Evolutionary conservation across 1,140 invertebrate species (phyloP).

Genomic region (Radopholus similis): DNA sequence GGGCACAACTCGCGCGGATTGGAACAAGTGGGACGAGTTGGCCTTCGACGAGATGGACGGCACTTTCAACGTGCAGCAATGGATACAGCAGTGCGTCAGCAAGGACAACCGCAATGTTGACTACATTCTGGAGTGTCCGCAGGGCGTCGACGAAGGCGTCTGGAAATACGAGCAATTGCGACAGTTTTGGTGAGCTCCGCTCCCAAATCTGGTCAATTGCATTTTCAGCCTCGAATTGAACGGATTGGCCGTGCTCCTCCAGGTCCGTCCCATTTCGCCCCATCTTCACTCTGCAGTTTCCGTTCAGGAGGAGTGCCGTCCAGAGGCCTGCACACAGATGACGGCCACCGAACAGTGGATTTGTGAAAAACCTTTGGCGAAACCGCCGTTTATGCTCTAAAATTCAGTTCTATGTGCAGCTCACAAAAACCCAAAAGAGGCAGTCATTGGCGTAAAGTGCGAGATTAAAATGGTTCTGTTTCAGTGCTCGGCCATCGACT

Average conservation of each 20-base stretch:
- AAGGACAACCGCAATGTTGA: conserved; percentile 88
- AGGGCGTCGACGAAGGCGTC: conserved; percentile 94
- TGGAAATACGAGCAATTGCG: conserved; percentile 99
- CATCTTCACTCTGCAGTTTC: neutral
- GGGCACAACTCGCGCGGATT: conserved; percentile 68
- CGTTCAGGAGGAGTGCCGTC: conserved; percentile 87
- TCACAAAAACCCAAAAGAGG: conserved; percentile 97
- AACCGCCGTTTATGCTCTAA: neutral
- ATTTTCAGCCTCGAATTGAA: conserved; percentile 85
- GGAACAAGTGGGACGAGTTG: conserved; percentile 94
- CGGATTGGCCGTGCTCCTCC: conserved; percentile 81
- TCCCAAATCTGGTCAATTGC: conserved; percentile 65
- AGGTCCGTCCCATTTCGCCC: conserved; percentile 58
- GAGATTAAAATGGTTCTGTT: conserved; percentile 26
- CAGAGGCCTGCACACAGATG: conserved; percentile 96
- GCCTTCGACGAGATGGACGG: conserved; percentile 99
- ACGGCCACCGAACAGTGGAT: conserved; percentile 97
- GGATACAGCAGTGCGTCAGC: conserved; percentile 94
- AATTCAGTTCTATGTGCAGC: conserved; percentile 78
- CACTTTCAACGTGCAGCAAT: conserved; percentile 94
- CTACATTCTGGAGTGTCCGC: conserved; percentile 87
- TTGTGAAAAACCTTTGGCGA: no score
- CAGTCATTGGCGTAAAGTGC: conserved; percentile 23
- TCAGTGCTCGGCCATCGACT: conserved; percentile 94
- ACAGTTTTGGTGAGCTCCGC: no score